Percentiles rank a stretch among this genome's conserved stretches.
Evolutionary conservation across 2,113 vertebrate species (phyloP).

Genomic region (Sapajus apella): DNA sequence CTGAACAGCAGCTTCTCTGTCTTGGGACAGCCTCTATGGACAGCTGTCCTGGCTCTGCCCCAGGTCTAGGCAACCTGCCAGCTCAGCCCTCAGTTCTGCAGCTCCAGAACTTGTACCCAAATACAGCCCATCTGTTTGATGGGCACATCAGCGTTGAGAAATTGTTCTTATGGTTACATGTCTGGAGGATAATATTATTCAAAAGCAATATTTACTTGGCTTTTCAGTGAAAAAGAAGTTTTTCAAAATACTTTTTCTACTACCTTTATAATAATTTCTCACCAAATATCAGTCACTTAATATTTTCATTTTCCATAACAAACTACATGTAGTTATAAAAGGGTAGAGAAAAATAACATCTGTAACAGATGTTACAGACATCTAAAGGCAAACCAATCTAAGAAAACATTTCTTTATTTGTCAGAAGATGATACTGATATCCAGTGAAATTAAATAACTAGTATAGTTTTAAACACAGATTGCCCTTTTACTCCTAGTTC

Average conservation of each 20-base stretch:
- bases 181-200: not conserved
- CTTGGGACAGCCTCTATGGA: not conserved
- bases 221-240: not conserved
- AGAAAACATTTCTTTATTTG: not conserved
- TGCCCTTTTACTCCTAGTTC: not conserved
- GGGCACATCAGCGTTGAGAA: not conserved
- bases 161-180: not conserved
- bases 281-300: not conserved
- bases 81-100: not conserved
- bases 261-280: conserved; percentile 8
- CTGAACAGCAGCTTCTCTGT: not conserved
- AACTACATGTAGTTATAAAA: not conserved
- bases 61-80: conserved; percentile 41
- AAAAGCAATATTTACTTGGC: not conserved
- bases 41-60: conserved; percentile 58
- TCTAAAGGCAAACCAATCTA: conserved; percentile 7
- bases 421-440: not conserved
- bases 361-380: not conserved
- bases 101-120: not conserved
- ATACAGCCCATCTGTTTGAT: conserved; percentile 26
- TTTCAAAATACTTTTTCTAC: not conserved
- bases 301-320: conserved; percentile 22
- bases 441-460: not conserved
- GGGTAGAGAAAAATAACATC: not conserved
- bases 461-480: not conserved